These are phyloP conservation scores for Poliocrania exsul DNA, from an alignment of 2,797 vertebrate species.

Conservation along the genomic window DNA sequence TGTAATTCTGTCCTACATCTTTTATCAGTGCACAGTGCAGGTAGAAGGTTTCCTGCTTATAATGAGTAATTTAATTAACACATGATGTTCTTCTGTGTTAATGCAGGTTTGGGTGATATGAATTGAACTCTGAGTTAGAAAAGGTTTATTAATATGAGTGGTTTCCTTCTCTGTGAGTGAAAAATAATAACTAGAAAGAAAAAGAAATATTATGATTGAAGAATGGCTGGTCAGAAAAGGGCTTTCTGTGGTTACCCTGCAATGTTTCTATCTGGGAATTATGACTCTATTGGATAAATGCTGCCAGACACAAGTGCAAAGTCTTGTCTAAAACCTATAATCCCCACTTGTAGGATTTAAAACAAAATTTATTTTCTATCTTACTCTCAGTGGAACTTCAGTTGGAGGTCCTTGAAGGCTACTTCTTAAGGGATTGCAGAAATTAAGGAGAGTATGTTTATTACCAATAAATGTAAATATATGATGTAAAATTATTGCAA, in stretches of 20 bases:
- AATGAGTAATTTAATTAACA: not conserved
- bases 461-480: not conserved
- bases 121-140: not conserved
- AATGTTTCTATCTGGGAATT: not conserved
- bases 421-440: not conserved
- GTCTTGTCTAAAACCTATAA: not conserved
- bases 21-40: not conserved
- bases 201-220: not conserved
- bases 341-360: not conserved
- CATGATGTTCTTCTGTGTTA: accelerated
- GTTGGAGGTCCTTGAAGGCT: not conserved
- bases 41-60: not conserved
- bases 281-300: not conserved
- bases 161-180: not conserved
- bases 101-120: not conserved
- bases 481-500: not conserved
- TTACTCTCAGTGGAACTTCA: not conserved
- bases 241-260: not conserved
- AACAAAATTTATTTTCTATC: not conserved
- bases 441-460: not conserved
- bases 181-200: not conserved
- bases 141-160: not conserved
- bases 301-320: not conserved
- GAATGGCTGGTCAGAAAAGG: not conserved
- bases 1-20: not conserved